Conservation (phyloP, 2,888 invertebrate species). For the Dryadula phaetusa region DNA sequence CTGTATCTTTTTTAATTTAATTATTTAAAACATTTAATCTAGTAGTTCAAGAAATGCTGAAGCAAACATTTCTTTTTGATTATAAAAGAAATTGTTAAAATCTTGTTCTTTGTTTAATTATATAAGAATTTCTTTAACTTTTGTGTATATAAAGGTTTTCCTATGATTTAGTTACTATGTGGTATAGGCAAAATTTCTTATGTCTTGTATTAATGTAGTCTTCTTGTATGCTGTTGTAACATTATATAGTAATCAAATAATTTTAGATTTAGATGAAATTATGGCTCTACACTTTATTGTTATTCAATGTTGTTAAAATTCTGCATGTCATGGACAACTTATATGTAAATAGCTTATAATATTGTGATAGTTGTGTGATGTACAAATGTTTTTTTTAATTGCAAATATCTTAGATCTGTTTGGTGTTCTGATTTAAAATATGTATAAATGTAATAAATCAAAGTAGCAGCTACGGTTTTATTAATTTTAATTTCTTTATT, state of each 20-base stretch:
- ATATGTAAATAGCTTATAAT: constrained; percentile 68
- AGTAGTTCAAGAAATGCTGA: not conserved
- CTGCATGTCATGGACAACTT: constrained; percentile 68
- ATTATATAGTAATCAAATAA: constrained; percentile 54
- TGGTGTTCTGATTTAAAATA: constrained; percentile 59
- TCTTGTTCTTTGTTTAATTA: not conserved
- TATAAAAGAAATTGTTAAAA: not conserved
- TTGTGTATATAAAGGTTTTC: constrained; percentile 12
- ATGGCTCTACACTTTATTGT: constrained; percentile 66
- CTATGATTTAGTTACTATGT: not conserved
- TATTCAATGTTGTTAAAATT: constrained; percentile 69
- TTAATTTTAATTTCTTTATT: constrained; percentile 20
- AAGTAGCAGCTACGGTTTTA: constrained; percentile 47
- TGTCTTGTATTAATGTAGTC: constrained; percentile 7
- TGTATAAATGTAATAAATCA: constrained; percentile 70
- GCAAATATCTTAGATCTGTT: constrained; percentile 47
- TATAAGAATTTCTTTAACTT: constrained; percentile 10
- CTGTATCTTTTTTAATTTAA: not conserved
- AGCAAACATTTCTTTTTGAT: not conserved
- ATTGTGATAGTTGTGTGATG: constrained; percentile 49
- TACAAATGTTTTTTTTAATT: constrained; percentile 48
- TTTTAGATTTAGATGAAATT: constrained; percentile 49
- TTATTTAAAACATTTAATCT: not conserved
- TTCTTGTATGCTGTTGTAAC: constrained; percentile 69
- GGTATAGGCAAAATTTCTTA: constrained; percentile 5